A percentile compares a stretch with the other conserved stretches of the same genome.
Evolutionary conservation across 2,113 vertebrate genomes (phyloP).

Genomic region (Abramis brama): DNA sequence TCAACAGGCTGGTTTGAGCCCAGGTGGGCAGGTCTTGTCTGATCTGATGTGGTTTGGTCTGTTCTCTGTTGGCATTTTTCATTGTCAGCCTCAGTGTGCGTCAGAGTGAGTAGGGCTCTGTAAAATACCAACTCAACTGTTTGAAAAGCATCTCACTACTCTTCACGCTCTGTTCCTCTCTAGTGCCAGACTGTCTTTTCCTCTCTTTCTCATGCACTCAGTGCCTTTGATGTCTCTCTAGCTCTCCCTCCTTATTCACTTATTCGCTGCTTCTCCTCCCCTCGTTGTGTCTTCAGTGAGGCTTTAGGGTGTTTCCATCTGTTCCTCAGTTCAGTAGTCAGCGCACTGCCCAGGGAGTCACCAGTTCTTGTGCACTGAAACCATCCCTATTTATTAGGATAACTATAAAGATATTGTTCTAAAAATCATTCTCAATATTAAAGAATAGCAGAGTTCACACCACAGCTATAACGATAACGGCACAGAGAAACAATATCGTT

Average conservation of each 20-base stretch:
- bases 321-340: conserved; percentile 7
- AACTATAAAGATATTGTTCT: no score
- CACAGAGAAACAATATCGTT: no score
- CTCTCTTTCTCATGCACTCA: background rate
- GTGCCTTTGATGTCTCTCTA: conserved; percentile 18
- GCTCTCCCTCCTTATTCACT: background rate
- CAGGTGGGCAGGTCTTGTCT: background rate
- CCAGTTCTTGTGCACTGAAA: background rate
- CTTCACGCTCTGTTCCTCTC: background rate
- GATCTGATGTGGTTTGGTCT: background rate
- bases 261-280: background rate
- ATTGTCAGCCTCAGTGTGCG: background rate
- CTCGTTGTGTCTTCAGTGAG: background rate
- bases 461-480: no score
- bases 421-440: no score
- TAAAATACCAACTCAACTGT: conserved; percentile 13
- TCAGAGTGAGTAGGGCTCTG: background rate
- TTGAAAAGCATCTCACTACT: conserved; percentile 15
- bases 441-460: no score
- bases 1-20: background rate
- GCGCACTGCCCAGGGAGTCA: background rate
- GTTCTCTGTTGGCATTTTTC: background rate
- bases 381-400: background rate
- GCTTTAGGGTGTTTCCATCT: background rate
- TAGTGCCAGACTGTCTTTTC: background rate